Percentiles rank a stretch among this genome's conserved stretches.
These are phyloP conservation scores for Anableps anableps DNA, from an alignment of 2,797 vertebrate species.

Conservation along the genomic window DNA sequence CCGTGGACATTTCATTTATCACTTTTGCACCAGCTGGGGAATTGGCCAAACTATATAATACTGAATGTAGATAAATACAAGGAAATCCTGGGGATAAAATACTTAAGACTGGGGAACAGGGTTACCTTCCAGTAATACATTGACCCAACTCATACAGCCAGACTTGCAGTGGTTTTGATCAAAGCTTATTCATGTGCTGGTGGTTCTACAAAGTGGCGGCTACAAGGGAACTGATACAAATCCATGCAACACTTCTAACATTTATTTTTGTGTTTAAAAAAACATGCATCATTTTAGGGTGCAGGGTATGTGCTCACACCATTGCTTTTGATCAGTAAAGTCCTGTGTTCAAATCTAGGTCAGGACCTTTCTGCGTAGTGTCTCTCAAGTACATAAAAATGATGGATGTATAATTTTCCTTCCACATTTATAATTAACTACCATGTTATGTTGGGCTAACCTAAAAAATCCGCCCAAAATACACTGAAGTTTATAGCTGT, in stretches of 20 bases:
- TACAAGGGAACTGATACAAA: neutral
- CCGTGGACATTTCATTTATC: too few relatives aligned
- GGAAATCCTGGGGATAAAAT: too few relatives aligned
- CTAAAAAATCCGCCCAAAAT: neutral
- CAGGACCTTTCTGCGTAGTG: neutral
- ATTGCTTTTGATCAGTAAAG: neutral
- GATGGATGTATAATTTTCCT: neutral
- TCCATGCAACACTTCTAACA: neutral
- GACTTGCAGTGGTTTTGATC: too few relatives aligned
- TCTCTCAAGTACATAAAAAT: neutral
- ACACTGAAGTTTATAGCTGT: neutral
- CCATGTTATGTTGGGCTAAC: neutral
- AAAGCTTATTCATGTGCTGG: too few relatives aligned
- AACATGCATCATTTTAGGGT: neutral
- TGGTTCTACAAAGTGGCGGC: neutral
- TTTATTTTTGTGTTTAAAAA: neutral
- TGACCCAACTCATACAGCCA: too few relatives aligned
- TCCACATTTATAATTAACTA: neutral
- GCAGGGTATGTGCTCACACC: neutral
- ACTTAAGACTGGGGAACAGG: too few relatives aligned
- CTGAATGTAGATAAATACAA: too few relatives aligned
- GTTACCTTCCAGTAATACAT: too few relatives aligned
- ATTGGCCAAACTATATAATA: too few relatives aligned
- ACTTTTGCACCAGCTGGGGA: too few relatives aligned
- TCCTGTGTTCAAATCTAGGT: too few relatives aligned